phyloP scores from a whole-genome alignment of 2,113 vertebrate genomes.

The Podarcis raffonei region DNA sequence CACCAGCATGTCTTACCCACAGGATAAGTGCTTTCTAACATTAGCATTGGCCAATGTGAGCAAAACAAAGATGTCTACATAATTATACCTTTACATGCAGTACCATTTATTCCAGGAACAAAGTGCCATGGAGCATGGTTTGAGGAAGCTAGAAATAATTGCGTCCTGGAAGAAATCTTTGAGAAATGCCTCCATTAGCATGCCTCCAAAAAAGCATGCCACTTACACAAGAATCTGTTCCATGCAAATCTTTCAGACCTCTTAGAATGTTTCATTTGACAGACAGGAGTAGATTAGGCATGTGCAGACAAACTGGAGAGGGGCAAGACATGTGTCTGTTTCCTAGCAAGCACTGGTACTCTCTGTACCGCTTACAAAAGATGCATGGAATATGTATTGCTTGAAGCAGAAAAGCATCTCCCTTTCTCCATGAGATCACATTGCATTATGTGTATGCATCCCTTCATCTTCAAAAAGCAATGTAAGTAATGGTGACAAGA shows the following conservation, averaged over 20 bases:
- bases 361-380: not conserved
- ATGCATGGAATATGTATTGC: not conserved
- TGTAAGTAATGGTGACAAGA: too few species aligned
- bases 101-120: conserved; percentile 43
- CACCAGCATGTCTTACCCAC: conserved; percentile 23
- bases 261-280: conserved; percentile 39
- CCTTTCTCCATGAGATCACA: not conserved
- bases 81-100: conserved; percentile 31
- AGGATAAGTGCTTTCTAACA: conserved; percentile 51
- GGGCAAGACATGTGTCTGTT: not conserved
- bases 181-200: not conserved
- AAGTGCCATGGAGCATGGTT: conserved; percentile 8
- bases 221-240: not conserved
- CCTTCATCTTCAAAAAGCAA: not conserved
- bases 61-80: conserved; percentile 4
- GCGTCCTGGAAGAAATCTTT: conserved; percentile 31
- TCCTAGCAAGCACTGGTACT: not conserved
- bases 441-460: not conserved
- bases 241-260: not conserved
- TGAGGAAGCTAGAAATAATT: conserved; percentile 3
- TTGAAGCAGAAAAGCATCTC: not conserved
- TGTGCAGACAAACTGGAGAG: not conserved
- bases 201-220: conserved; percentile 25
- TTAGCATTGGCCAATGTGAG: conserved; percentile 39
- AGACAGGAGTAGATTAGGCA: not conserved